These are phyloP conservation scores for Urophycis tenuis DNA, from an alignment of 2,797 vertebrate genomes.

Conservation along the genomic window DNA sequence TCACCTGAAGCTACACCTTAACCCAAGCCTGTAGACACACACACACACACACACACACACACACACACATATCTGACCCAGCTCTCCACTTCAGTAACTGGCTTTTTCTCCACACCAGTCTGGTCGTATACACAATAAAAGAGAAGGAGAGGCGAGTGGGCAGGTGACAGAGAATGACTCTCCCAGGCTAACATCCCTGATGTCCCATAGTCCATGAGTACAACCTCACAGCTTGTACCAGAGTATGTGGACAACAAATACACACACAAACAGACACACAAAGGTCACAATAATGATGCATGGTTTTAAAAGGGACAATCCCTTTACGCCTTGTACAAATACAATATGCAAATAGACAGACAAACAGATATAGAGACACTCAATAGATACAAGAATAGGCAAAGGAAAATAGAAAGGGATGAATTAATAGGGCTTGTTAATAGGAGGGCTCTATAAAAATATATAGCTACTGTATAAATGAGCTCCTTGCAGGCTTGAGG, in stretches of 20 bases:
- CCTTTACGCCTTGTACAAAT: constrained; percentile 72
- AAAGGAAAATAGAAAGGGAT: constrained; percentile 24
- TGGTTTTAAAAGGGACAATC: constrained; percentile 76
- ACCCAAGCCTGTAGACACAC: too few relatives aligned
- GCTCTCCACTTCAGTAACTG: constrained; percentile 24
- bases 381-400: constrained; percentile 35
- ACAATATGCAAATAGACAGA: constrained; percentile 57
- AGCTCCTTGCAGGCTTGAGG: constrained; percentile 76
- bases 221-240: constrained; percentile 72
- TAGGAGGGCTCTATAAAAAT: constrained; percentile 66
- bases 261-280: constrained; percentile 25
- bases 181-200: constrained; percentile 30
- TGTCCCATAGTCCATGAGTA: constrained; percentile 34
- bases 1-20: too few relatives aligned
- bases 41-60: constrained; percentile 1
- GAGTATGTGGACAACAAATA: constrained; percentile 71
- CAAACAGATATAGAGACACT: constrained; percentile 55
- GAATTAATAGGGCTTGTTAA: constrained; percentile 41
- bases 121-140: not conserved
- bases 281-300: constrained; percentile 74
- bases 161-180: constrained; percentile 38
- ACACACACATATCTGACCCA: not conserved
- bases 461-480: constrained; percentile 68
- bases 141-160: constrained; percentile 19
- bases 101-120: constrained; percentile 21